These are phyloP conservation scores for Seriola rivoliana DNA, from an alignment of 2,113 vertebrate genomes.

Conservation along the genomic window DNA sequence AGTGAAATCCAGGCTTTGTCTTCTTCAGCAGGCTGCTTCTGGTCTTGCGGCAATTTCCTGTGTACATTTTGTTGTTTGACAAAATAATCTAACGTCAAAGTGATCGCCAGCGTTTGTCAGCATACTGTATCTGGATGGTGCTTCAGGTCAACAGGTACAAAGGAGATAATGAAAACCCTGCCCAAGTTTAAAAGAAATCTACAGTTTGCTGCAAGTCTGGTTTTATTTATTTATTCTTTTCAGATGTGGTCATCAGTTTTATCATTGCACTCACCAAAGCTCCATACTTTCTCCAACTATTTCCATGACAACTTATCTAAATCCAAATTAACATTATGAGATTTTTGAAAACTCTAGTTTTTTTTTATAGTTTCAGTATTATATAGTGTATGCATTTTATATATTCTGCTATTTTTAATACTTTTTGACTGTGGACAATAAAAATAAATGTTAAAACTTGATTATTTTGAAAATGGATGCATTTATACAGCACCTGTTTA, in stretches of 20 bases:
- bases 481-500: no score
- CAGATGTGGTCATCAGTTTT: no score
- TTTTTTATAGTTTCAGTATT: neutral
- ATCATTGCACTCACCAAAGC: no score
- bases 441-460: neutral
- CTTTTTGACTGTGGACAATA: neutral
- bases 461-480: no score
- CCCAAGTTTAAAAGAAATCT: neutral
- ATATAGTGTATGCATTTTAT: neutral
- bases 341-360: neutral
- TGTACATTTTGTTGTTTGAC: neutral
- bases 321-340: neutral
- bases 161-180: neutral
- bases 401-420: neutral
- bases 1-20: conserved; percentile 31
- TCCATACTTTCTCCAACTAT: no score
- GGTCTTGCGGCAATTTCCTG: neutral
- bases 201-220: neutral
- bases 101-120: neutral
- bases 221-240: neutral
- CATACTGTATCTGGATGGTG: neutral
- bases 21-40: conserved; percentile 4
- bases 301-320: no score
- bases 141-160: neutral
- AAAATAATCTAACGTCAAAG: neutral